phyloP scores from a whole-genome alignment of 1,140 invertebrate species.

The Neodiprion virginianus region DNA sequence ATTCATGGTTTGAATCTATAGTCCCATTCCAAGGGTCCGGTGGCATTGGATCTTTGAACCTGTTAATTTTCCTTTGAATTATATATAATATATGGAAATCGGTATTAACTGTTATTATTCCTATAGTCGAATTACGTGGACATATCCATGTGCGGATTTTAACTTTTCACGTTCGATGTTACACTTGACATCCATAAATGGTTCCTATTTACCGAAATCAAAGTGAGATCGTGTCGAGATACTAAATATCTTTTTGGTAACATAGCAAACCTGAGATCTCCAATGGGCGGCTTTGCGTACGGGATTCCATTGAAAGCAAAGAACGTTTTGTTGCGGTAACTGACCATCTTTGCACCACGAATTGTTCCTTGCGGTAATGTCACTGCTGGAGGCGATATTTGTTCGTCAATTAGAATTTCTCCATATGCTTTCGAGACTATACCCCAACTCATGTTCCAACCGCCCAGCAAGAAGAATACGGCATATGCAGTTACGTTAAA shows the following conservation, averaged over 20 bases:
- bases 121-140: too few relatives aligned
- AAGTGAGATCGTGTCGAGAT: too few relatives aligned
- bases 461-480: not conserved
- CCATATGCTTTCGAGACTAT: not conserved
- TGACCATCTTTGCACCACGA: not conserved
- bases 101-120: too few relatives aligned
- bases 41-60: too few relatives aligned
- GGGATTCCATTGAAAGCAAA: not conserved
- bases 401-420: not conserved
- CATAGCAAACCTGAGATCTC: not conserved
- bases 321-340: not conserved
- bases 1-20: too few relatives aligned
- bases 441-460: not conserved
- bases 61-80: too few relatives aligned
- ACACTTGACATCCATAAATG: not conserved
- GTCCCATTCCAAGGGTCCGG: too few relatives aligned
- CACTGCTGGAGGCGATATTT: not conserved
- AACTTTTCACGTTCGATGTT: not conserved
- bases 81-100: too few relatives aligned
- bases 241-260: too few relatives aligned
- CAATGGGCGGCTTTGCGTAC: not conserved
- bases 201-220: not conserved
- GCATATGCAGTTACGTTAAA: not conserved
- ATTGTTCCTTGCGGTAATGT: not conserved
- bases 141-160: not conserved